These are phyloP conservation scores for Vulpes vulpes DNA, from an alignment of 2,113 vertebrate species.

Conservation along the genomic window DNA sequence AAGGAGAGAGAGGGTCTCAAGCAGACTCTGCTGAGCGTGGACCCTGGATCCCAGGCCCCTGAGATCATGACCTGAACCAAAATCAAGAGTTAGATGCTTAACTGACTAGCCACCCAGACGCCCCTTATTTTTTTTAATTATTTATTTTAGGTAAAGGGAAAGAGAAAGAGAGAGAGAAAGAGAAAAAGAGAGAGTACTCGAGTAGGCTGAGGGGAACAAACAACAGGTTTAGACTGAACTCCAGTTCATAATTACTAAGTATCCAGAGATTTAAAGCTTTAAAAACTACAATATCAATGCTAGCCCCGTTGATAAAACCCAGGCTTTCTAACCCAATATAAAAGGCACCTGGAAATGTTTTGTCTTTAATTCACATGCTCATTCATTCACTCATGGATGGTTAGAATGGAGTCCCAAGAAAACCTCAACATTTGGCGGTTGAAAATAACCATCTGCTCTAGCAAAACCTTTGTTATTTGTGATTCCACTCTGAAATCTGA, in stretches of 20 bases:
- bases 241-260: neutral
- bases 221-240: neutral
- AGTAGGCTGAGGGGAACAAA: neutral
- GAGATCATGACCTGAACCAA: neutral
- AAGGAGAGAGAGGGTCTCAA: neutral
- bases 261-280: slow-evolving; percentile 9
- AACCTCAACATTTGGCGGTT: slow-evolving; percentile 25
- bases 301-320: neutral
- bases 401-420: slow-evolving; percentile 53
- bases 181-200: neutral
- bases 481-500: slow-evolving; percentile 74
- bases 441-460: slow-evolving; percentile 60
- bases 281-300: neutral
- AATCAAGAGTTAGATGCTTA: too few relatives aligned
- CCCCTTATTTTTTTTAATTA: too few relatives aligned
- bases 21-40: neutral
- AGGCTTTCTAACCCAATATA: slow-evolving; percentile 40
- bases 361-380: neutral
- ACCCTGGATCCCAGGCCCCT: neutral
- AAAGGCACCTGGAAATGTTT: neutral
- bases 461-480: slow-evolving; percentile 59
- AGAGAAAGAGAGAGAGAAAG: neutral
- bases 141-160: neutral
- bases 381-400: neutral
- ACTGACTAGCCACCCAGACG: too few relatives aligned